Base-by-base conservation (phyloP, 2,113 vertebrate species). In the Zosterops borbonicus region DNA sequence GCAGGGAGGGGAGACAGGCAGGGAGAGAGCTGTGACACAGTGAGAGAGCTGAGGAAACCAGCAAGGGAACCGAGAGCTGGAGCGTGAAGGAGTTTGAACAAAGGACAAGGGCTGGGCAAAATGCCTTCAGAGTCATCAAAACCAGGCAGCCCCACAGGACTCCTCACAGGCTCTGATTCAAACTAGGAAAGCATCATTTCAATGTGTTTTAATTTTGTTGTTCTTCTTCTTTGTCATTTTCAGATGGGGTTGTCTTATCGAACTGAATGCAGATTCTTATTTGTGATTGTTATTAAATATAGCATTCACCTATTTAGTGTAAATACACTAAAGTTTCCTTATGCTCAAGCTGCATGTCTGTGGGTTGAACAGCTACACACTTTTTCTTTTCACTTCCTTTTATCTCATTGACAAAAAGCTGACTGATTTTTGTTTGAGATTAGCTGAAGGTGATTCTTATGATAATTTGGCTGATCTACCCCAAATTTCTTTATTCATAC, bases 381-480 rank as follows among this genome's bases (percentile, higher is more conserved):
- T 39, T 80, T 83, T 96, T 81, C 68, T 94, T 94, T 77, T 88
- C 71, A 50, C 16, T 88, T 94, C 46, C 84, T 96, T 90, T 92
- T 58, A 74, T 90, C 42, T 92, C 90, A 77, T 33, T 92, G 67
- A 92, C 42, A 77, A 86, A 93, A 88, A 88, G 13, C 18, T 39
- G 39, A 65, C 33, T 60, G 58, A 62, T 14, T 21, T 92, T 92
- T 85, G 20, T 65, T 86, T 77, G 46, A 86, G 42, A 83, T 80
- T 46, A 92, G 11, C 14, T 83, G 49, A 71, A 83, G 41, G 23
- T 3, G 5, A 83, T 92, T 93, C 76, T 92, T 90, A 50, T 58
- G 83, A 70, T 27, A 69, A 83, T 74, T 74, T 74, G n/a, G 4
- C 37, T 83, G 65, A 73, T 74, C 47, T 46, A 60, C 27, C 4